Evolutionary conservation across 2,888 invertebrate species (phyloP).

Genomic region (Eristalis tenax): DNA sequence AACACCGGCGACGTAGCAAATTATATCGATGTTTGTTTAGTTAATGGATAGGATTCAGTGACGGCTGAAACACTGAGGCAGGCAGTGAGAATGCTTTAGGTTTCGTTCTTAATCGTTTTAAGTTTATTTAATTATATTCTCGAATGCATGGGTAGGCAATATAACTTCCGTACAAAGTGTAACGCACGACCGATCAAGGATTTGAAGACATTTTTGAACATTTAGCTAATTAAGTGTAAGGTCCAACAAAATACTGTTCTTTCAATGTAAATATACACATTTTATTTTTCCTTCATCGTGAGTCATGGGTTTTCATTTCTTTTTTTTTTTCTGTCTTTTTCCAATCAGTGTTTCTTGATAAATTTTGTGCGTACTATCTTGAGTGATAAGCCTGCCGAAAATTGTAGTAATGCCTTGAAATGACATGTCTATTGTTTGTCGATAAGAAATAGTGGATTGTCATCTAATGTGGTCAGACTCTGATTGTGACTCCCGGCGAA

Average conservation of each 20-base stretch:
- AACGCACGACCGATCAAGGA: conserved; percentile 43
- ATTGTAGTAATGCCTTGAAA: neutral
- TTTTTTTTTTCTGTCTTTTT: neutral
- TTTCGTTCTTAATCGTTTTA: neutral
- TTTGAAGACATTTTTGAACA: conserved; percentile 45
- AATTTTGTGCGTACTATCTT: neutral
- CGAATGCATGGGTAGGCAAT: conserved; percentile 13
- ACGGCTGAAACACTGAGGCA: conserved; percentile 32
- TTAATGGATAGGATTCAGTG: conserved; percentile 9
- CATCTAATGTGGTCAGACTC: neutral
- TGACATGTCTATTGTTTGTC: neutral
- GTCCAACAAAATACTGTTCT: neutral
- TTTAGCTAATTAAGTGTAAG: conserved; percentile 34
- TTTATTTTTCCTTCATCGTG: conserved; percentile 7
- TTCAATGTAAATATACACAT: conserved; percentile 26
- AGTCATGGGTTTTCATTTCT: neutral
- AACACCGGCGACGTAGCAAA: conserved; percentile 73
- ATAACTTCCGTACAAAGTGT: conserved; percentile 60
- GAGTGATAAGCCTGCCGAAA: neutral
- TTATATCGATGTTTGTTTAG: conserved; percentile 29
- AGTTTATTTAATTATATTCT: conserved; percentile 20
- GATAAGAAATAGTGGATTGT: neutral
- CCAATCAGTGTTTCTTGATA: neutral
- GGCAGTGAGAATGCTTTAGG: conserved; percentile 37
- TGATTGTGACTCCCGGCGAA: too few species aligned